These are phyloP conservation scores for Oedothorax gibbosus DNA, from an alignment of 1,140 invertebrate genomes.

Conservation along the genomic window DNA sequence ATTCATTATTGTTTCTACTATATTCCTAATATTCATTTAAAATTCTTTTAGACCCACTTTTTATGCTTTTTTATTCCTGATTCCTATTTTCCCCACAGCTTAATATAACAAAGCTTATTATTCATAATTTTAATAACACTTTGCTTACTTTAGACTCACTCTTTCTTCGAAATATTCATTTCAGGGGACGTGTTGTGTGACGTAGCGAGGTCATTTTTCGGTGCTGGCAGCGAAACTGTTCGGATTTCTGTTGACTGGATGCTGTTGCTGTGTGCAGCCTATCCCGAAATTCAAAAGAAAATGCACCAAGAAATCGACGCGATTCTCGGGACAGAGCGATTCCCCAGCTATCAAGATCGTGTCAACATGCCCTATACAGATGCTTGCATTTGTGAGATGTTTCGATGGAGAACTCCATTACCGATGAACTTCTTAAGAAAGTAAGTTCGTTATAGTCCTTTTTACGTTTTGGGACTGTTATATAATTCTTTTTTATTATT, in stretches of 20 bases:
- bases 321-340: conserved; percentile 61
- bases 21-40: not conserved
- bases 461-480: too few relatives aligned
- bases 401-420: conserved; percentile 60
- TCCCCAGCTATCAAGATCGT: conserved; percentile 60
- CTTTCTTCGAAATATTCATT: not conserved
- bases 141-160: not conserved
- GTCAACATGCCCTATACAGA: conserved; percentile 62
- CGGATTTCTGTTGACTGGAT: conserved; percentile 62
- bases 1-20: too few relatives aligned
- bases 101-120: not conserved
- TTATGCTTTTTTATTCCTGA: not conserved
- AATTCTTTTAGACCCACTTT: not conserved
- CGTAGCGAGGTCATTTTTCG: conserved; percentile 60
- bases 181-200: conserved; percentile 54
- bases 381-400: conserved; percentile 62
- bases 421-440: conserved; percentile 60
- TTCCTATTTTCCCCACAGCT: not conserved
- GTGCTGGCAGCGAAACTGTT: conserved; percentile 65
- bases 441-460: conserved; percentile 7
- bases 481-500: not conserved
- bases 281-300: conserved; percentile 63
- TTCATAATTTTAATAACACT: not conserved
- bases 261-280: conserved; percentile 59
- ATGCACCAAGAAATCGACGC: conserved; percentile 64